A percentile compares a stretch with the other conserved stretches of the same genome.
phyloP scores from a whole-genome alignment of 2,797 vertebrate genomes.

The Hoplostethus atlanticus region DNA sequence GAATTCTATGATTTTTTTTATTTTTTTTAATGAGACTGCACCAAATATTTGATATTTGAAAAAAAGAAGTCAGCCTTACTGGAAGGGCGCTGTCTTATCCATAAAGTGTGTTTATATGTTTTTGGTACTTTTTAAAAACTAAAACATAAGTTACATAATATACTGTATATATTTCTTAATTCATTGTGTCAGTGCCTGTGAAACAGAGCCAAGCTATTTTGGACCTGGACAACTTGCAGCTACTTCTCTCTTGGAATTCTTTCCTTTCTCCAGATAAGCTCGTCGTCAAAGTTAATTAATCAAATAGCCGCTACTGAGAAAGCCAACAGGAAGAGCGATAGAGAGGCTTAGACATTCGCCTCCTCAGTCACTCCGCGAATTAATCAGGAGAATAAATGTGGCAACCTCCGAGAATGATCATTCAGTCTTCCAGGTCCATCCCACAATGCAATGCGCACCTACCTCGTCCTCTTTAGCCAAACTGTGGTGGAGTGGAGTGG shows the following conservation, averaged over 20 bases:
- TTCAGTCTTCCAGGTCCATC: conserved; percentile 7
- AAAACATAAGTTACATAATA: too few relatives aligned
- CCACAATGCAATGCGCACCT: not conserved
- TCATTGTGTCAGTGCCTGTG: too few relatives aligned
- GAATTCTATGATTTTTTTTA: too few relatives aligned
- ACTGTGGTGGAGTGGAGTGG: not conserved
- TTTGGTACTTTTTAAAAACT: too few relatives aligned
- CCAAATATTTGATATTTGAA: too few relatives aligned
- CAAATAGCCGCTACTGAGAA: conserved; percentile 9
- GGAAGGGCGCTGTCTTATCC: too few relatives aligned
- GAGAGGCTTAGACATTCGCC: conserved; percentile 59
- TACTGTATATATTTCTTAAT: too few relatives aligned
- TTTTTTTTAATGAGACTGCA: too few relatives aligned
- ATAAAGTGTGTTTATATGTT: too few relatives aligned
- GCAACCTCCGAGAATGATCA: conserved; percentile 42
- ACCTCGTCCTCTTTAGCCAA: not conserved
- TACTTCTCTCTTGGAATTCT: conserved; percentile 28
- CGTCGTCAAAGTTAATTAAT: conserved; percentile 57
- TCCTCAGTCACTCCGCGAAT: conserved; percentile 43
- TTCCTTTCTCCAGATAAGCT: conserved; percentile 38
- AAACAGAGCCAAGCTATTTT: not conserved
- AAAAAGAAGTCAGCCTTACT: too few relatives aligned
- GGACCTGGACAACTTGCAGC: not conserved
- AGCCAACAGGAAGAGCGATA: conserved; percentile 16
- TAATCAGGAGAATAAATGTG: conserved; percentile 54